Evolutionary conservation across 2,113 vertebrate species (phyloP).

Genomic region (Cairina moschata): DNA sequence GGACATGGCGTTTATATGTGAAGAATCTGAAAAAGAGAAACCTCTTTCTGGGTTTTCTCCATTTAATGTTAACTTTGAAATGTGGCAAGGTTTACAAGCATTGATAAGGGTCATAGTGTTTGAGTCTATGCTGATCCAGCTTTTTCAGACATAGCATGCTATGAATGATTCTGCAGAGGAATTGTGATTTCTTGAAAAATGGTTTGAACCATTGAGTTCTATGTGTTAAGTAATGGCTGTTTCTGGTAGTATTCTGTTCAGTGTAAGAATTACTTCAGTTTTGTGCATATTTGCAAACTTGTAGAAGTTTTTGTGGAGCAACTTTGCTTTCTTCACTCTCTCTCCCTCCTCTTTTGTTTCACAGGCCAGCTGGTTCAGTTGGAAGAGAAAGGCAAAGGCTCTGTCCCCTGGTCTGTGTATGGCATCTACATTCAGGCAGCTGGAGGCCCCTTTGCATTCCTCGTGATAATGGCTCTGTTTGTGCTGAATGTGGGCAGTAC

Average conservation of each 20-base stretch:
- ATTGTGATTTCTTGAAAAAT: background rate
- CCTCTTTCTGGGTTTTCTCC: background rate
- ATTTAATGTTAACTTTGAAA: background rate
- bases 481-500: conserved; percentile 91
- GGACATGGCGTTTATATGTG: background rate
- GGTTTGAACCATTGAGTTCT: background rate
- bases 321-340: background rate
- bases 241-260: background rate
- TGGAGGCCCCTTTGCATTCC: conserved; percentile 86
- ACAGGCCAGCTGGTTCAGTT: conserved; percentile 84
- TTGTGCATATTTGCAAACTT: background rate
- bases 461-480: conserved; percentile 87
- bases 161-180: background rate
- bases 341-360: background rate
- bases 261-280: background rate
- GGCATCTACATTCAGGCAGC: conserved; percentile 87
- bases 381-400: conserved; percentile 89
- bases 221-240: background rate
- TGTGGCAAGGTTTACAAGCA: background rate
- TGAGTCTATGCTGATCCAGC: background rate
- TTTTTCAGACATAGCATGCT: background rate
- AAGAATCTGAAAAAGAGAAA: background rate
- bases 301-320: background rate
- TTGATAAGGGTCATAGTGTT: background rate
- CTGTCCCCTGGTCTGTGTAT: conserved; percentile 88